Conservation (phyloP, 2,888 invertebrate species). For the Lithophane socia region DNA sequence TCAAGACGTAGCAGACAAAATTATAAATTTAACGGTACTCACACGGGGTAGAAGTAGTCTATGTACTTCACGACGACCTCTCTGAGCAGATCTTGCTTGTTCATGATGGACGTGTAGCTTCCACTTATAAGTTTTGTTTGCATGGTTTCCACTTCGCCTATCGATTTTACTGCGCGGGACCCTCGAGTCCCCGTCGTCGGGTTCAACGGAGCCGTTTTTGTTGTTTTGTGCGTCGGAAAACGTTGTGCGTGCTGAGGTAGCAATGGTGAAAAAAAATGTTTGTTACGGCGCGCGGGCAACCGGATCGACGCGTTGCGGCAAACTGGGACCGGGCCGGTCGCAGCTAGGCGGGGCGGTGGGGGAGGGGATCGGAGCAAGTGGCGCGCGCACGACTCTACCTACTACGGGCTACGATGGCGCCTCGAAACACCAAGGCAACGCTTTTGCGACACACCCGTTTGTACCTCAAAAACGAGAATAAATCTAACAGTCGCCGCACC, state of each 20-base stretch:
- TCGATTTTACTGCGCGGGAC: slow-evolving; percentile 79
- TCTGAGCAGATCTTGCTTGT: slow-evolving; percentile 92
- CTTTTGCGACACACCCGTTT: slow-evolving; percentile 88
- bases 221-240: slow-evolving; percentile 73
- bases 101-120: slow-evolving; percentile 92
- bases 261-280: slow-evolving; percentile 72
- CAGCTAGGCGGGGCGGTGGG: slow-evolving; percentile 78
- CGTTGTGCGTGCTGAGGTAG: slow-evolving; percentile 82
- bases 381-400: slow-evolving; percentile 88
- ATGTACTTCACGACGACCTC: slow-evolving; percentile 93
- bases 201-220: slow-evolving; percentile 83
- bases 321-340: slow-evolving; percentile 87
- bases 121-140: slow-evolving; percentile 91
- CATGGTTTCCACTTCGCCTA: slow-evolving; percentile 85
- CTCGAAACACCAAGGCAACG: slow-evolving; percentile 87
- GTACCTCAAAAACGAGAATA: slow-evolving; percentile 81
- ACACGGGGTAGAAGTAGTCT: slow-evolving; percentile 93
- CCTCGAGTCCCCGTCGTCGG: slow-evolving; percentile 79
- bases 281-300: slow-evolving; percentile 83
- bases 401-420: slow-evolving; percentile 88
- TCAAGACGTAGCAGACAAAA: slow-evolving; percentile 62
- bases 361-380: slow-evolving; percentile 82
- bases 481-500: slow-evolving; percentile 79
- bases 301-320: slow-evolving; percentile 89
- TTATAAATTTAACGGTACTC: slow-evolving; percentile 84